Conservation (phyloP, 2,113 vertebrate species). For the Onychorhynchus coronatus region DNA sequence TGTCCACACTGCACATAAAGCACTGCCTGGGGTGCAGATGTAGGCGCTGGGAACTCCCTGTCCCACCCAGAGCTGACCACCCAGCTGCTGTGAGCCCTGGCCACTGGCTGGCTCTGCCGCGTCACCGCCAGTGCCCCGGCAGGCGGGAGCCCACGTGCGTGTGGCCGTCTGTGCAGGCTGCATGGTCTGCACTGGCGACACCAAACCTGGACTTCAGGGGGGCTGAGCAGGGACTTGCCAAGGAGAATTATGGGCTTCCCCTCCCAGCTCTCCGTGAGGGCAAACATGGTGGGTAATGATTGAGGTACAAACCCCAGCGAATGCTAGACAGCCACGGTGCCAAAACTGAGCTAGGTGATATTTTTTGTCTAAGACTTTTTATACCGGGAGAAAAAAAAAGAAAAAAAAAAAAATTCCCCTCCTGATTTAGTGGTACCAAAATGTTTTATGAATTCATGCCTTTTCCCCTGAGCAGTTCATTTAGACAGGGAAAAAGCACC, state of each 20-base stretch:
- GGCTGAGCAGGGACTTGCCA: neutral
- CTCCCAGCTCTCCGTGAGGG: neutral
- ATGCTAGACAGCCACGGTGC: accelerated
- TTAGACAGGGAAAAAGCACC: conserved; percentile 37
- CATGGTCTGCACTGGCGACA: neutral
- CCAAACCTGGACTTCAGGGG: neutral
- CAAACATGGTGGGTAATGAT: neutral
- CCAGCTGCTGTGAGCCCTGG: neutral
- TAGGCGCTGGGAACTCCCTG: neutral
- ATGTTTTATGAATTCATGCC: conserved; percentile 8
- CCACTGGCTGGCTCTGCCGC: accelerated
- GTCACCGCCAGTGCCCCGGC: accelerated
- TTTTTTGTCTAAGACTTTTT: conserved; percentile 15
- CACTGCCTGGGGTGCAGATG: neutral
- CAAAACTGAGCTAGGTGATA: neutral
- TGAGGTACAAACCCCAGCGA: neutral
- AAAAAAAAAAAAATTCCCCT: neutral
- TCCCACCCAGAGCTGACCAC: conserved; percentile 5
- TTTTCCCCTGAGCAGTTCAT: conserved; percentile 24
- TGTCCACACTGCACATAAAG: neutral
- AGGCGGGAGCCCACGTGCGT: accelerated
- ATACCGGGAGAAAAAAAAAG: neutral
- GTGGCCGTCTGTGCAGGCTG: neutral
- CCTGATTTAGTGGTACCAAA: conserved; percentile 24
- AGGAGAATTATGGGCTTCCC: neutral